A percentile compares a stretch with the other conserved stretches of the same genome.
phyloP scores from a whole-genome alignment of 2,113 vertebrate species.

The Nibea albiflora region DNA sequence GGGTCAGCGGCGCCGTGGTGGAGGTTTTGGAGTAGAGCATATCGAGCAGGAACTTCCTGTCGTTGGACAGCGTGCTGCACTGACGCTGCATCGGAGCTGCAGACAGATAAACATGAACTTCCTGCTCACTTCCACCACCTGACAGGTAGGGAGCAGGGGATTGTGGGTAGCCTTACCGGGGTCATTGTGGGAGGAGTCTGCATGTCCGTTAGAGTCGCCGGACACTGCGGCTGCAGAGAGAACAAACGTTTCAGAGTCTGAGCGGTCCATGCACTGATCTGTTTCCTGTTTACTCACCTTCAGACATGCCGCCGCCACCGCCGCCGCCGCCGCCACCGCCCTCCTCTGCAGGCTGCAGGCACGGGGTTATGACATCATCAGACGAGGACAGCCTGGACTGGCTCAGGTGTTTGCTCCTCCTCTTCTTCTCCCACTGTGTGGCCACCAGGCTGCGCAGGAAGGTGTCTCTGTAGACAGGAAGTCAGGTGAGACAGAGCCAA shows the following conservation, averaged over 20 bases:
- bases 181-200: slow-evolving; percentile 56
- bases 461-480: slow-evolving; percentile 83
- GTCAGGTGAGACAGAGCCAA: neutral
- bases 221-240: neutral
- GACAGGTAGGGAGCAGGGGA: neutral
- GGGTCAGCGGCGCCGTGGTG: slow-evolving; percentile 20
- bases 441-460: slow-evolving; percentile 92
- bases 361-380: slow-evolving; percentile 47
- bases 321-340: neutral
- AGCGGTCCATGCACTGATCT: no score
- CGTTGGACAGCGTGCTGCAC: slow-evolving; percentile 80
- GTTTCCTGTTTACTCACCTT: no score
- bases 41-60: slow-evolving; percentile 86
- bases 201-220: slow-evolving; percentile 40
- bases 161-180: slow-evolving; percentile 69
- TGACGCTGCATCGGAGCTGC: slow-evolving; percentile 57
- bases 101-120: slow-evolving; percentile 9
- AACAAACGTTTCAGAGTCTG: no score
- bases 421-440: slow-evolving; percentile 86
- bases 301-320: no score
- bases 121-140: neutral
- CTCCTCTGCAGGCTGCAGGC: neutral
- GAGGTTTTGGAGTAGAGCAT: slow-evolving; percentile 84
- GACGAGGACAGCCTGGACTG: slow-evolving; percentile 42
- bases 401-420: slow-evolving; percentile 72